A percentile compares a stretch with the other conserved stretches of the same genome.
phyloP scores from a whole-genome alignment of 1,140 invertebrate species.

The Trinorchestia longiramus region DNA sequence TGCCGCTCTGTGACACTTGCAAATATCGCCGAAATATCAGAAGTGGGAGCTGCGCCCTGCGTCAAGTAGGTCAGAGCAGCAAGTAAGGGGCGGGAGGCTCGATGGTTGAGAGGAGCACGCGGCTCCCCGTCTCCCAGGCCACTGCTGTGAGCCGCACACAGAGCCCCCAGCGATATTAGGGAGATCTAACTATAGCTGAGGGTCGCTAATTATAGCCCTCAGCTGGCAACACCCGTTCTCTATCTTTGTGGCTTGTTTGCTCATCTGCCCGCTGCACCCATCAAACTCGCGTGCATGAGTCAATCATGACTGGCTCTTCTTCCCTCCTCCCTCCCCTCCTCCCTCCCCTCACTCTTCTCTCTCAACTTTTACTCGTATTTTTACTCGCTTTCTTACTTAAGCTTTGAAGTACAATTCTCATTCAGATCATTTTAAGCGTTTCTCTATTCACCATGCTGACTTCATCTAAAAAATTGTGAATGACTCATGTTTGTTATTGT shows the following conservation, averaged over 20 bases:
- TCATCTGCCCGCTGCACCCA: not conserved
- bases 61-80: not conserved
- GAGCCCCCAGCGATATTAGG: conserved; percentile 17
- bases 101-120: conserved; percentile 1
- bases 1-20: not conserved
- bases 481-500: too few species aligned
- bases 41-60: not conserved
- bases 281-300: not conserved
- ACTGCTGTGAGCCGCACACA: not conserved
- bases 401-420: too few species aligned
- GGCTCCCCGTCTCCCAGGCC: conserved; percentile 14
- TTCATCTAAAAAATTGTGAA: too few species aligned
- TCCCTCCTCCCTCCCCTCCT: too few species aligned
- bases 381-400: too few species aligned
- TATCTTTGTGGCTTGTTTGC: not conserved
- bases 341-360: not conserved
- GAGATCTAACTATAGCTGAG: not conserved
- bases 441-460: too few species aligned
- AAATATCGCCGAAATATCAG: not conserved
- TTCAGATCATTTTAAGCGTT: too few species aligned
- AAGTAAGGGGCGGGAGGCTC: not conserved
- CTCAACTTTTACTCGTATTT: too few species aligned
- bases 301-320: not conserved
- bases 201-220: not conserved
- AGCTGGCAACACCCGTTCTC: not conserved